phyloP scores from a whole-genome alignment of 2,888 invertebrate species.

The Cantharis rufa region DNA sequence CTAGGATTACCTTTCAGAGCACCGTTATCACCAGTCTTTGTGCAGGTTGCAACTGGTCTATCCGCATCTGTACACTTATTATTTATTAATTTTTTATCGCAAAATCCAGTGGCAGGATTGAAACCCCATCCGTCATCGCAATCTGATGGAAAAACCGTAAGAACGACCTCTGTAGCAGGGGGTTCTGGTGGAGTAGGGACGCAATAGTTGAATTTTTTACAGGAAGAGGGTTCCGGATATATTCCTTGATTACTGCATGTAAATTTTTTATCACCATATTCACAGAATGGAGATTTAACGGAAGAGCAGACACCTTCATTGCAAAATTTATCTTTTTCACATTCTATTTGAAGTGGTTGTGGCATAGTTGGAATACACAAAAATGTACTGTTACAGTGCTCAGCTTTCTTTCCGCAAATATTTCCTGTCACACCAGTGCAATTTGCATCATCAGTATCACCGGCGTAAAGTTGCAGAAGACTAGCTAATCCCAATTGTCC shows the following conservation, averaged over 20 bases:
- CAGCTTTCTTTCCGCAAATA: not conserved
- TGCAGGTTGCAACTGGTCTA: too few species aligned
- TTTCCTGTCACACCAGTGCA: not conserved
- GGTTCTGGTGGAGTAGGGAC: not conserved
- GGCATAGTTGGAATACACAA: not conserved
- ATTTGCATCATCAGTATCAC: too few species aligned
- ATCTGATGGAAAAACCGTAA: not conserved
- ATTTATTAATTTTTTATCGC: too few species aligned
- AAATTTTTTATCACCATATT: not conserved
- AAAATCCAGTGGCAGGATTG: not conserved
- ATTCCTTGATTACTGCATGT: not conserved
- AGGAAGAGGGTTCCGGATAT: constrained; percentile 6
- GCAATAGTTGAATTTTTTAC: constrained; percentile 1
- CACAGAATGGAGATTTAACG: not conserved
- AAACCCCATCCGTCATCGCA: not conserved
- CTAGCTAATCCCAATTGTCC: too few species aligned
- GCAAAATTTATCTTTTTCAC: not conserved
- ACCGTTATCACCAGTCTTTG: too few species aligned
- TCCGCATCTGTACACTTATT: too few species aligned
- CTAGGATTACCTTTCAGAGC: too few species aligned
- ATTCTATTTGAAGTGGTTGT: not conserved
- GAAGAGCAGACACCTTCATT: not conserved
- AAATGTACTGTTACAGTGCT: not conserved
- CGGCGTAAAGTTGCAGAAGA: too few species aligned
- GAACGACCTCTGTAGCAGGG: not conserved